phyloP scores from a whole-genome alignment of 1,140 invertebrate genomes.

The Drosophila tani region DNA sequence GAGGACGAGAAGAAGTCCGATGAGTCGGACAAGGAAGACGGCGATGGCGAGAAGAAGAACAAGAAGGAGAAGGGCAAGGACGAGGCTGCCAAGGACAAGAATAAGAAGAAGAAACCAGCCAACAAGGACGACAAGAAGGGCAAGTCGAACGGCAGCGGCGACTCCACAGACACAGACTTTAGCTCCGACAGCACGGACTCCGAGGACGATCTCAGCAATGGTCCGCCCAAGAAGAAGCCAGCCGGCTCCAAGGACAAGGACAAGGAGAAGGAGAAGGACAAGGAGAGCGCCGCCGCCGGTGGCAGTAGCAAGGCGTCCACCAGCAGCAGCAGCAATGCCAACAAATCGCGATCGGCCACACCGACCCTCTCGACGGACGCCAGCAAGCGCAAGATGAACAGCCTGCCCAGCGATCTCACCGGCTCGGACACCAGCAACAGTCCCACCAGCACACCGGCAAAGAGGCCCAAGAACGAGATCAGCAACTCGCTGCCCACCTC shows the following conservation, averaged over 20 bases:
- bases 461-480: conserved; percentile 88
- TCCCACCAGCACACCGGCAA: conserved; percentile 85
- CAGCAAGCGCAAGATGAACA: conserved; percentile 85
- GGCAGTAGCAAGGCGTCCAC: conserved; percentile 52
- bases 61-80: conserved; percentile 88
- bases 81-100: conserved; percentile 87
- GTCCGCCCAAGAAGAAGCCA: conserved; percentile 83
- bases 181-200: conserved; percentile 91
- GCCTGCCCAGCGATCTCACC: conserved; percentile 86
- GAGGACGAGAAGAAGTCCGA: conserved; percentile 90
- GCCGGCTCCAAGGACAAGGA: conserved; percentile 56
- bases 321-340: conserved; percentile 81
- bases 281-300: conserved; percentile 61
- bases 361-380: conserved; percentile 85
- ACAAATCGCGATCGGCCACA: conserved; percentile 88
- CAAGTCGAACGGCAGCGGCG: conserved; percentile 60
- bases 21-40: conserved; percentile 87
- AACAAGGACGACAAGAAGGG: conserved; percentile 89
- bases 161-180: conserved; percentile 90
- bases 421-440: conserved; percentile 84
- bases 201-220: conserved; percentile 86
- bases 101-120: conserved; percentile 88
- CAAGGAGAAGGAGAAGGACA: conserved; percentile 61
- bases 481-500: conserved; percentile 76
- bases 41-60: conserved; percentile 87